Conservation (phyloP, 2,797 vertebrate species). For the Rhabdophis nuchalis region DNA sequence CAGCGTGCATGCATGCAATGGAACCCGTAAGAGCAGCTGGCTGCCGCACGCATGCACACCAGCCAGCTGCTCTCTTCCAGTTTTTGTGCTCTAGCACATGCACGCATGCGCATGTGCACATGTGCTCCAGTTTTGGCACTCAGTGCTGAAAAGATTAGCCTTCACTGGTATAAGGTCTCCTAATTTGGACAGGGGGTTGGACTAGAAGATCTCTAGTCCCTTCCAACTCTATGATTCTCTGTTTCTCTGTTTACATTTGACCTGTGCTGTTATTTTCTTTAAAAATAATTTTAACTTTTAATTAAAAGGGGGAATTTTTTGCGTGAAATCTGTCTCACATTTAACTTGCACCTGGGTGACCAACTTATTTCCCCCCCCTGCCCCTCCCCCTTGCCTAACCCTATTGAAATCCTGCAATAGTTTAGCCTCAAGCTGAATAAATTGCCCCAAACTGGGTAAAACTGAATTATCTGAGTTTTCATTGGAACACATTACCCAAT, state of each 20-base stretch:
- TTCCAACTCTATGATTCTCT: background rate
- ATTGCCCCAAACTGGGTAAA: background rate
- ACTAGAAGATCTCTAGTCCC: background rate
- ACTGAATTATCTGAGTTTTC: background rate
- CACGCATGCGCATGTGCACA: no score
- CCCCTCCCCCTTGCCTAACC: background rate
- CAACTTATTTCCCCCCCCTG: background rate
- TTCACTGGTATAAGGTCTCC: no score
- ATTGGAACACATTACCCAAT: background rate
- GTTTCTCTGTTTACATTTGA: background rate
- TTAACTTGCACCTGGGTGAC: background rate
- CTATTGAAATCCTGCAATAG: background rate
- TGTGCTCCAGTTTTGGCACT: no score
- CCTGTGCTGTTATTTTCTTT: background rate
- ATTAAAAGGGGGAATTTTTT: background rate
- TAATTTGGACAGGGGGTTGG: no score
- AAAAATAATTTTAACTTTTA: background rate
- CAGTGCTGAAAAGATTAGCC: no score
- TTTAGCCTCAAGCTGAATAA: background rate
- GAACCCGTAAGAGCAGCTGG: no score
- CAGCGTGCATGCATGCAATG: no score
- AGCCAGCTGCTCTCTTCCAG: no score
- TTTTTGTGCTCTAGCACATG: no score
- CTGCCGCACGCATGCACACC: no score
- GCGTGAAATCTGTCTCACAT: background rate